Evolutionary conservation across 2,888 invertebrate species (phyloP), one percentile per base, ranked within the genome.

Genomic region (Plagodis pulveraria): DNA sequence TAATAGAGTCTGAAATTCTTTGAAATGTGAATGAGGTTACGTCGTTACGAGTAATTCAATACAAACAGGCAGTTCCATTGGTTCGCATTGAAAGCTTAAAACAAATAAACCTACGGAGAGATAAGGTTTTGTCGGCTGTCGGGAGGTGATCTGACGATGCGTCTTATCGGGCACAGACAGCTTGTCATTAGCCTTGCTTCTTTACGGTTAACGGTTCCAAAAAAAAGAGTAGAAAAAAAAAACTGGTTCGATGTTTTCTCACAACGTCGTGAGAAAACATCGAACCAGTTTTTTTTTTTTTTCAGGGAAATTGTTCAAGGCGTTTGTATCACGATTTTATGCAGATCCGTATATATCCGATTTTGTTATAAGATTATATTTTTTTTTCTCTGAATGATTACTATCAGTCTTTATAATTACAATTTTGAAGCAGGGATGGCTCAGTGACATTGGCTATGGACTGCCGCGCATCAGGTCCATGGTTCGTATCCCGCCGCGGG

Each of bases 51-150:
- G 77, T 77, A 77, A 81, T 69, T 66, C 63, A 73, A 83, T 80
- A 84, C 65, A 69, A 74, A 78, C 76, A 83, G 85, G 80, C 86
- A 84, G 89, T 91, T 91, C 90, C 90, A 86, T 83, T 90, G 89
- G 85, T 84, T 82, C 89, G 80, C 86, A 88, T 86, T 88, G 89
- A 85, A 86, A 87, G 88, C 88, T 89, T 88, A 87, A 91, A 91
- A 91, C 91, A 91, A 91, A 91, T 91, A 91, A 90, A 91, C 85
- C 84, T 81, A 83, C 82, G 77, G 78, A 71, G 70, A 86, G 90
- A 91, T 91, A 91, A 90, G 87, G 84, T 86, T 88, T 84, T 83
- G 74, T 77, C 74, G 73, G 81, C 83, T 78, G 77, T 75, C 81
- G 79, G 75, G 77, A 80, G 81, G 86, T 85, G 86, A 86, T 88